Evolutionary conservation across 2,888 invertebrate genomes (phyloP).

Genomic region (Cataglyphis livida): DNA sequence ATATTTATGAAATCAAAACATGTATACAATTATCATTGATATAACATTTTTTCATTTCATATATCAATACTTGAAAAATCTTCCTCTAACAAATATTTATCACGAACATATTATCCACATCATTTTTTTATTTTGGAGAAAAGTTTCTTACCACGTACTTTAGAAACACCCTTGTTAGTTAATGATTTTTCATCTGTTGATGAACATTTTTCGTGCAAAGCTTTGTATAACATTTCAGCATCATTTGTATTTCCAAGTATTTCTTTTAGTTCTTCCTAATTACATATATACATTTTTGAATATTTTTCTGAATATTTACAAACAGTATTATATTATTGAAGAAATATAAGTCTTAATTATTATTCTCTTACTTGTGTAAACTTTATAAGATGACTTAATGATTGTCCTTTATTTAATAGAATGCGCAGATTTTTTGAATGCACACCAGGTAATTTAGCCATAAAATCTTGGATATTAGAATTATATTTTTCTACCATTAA

Average conservation of each 20-base stretch:
- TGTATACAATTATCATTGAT: constrained; percentile 1
- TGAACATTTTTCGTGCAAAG: constrained; percentile 89
- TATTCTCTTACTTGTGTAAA: constrained; percentile 86
- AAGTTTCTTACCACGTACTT: constrained; percentile 79
- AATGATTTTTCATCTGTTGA: constrained; percentile 85
- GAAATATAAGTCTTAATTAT: not conserved
- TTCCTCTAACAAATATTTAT: constrained; percentile 15
- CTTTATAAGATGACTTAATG: constrained; percentile 89
- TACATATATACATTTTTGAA: constrained; percentile 5
- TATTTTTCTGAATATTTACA: not conserved
- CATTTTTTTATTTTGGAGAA: constrained; percentile 75
- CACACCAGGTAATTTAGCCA: constrained; percentile 95
- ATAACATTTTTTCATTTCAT: not conserved
- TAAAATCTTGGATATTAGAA: constrained; percentile 91
- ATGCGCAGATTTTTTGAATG: constrained; percentile 93
- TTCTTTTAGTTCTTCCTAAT: constrained; percentile 89
- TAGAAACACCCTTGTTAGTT: constrained; percentile 64
- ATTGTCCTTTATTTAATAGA: constrained; percentile 91
- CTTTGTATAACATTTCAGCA: constrained; percentile 90
- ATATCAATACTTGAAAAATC: not conserved
- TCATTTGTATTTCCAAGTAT: constrained; percentile 91
- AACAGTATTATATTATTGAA: not conserved
- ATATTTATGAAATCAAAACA: constrained; percentile 3
- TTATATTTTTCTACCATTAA: constrained; percentile 89
- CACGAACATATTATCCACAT: constrained; percentile 8